phyloP scores from a whole-genome alignment of 2,797 vertebrate genomes.

The Catamblyrhynchus diadema region DNA sequence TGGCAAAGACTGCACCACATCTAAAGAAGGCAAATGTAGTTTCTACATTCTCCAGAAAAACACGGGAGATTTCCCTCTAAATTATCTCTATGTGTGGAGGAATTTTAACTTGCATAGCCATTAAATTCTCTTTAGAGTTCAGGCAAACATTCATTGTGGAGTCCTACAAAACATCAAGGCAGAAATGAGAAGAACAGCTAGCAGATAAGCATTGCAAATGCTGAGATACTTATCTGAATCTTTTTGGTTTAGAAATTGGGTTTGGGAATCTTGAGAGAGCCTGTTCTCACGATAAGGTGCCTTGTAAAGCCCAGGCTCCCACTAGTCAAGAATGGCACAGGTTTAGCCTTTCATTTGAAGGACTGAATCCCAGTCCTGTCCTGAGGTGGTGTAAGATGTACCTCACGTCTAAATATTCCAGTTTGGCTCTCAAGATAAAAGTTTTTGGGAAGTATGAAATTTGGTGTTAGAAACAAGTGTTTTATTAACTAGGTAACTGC shows the following conservation, averaged over 20 bases:
- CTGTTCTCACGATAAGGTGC: conserved; percentile 45
- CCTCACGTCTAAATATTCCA: background rate
- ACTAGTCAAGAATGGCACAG: background rate
- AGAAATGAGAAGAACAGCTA: conserved; percentile 7
- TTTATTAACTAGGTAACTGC: background rate
- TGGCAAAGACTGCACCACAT: background rate
- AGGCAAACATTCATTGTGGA: conserved; percentile 3
- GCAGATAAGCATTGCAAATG: conserved; percentile 67
- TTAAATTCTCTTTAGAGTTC: background rate
- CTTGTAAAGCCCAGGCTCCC: conserved; percentile 8
- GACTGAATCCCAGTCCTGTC: background rate
- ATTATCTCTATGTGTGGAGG: background rate
- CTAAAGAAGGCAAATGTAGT: background rate
- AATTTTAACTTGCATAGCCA: conserved; percentile 14
- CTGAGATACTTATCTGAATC: conserved; percentile 53
- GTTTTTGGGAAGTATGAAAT: background rate
- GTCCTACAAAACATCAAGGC: conserved; percentile 39
- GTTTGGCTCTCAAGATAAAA: background rate
- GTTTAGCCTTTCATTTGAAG: background rate
- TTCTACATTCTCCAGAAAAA: background rate
- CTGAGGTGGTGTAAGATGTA: background rate
- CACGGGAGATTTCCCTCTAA: background rate
- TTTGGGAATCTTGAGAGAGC: conserved; percentile 48
- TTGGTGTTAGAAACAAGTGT: background rate
- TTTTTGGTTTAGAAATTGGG: conserved; percentile 50